Conservation (phyloP, 2,888 invertebrate species). For the Abrostola tripartita region DNA sequence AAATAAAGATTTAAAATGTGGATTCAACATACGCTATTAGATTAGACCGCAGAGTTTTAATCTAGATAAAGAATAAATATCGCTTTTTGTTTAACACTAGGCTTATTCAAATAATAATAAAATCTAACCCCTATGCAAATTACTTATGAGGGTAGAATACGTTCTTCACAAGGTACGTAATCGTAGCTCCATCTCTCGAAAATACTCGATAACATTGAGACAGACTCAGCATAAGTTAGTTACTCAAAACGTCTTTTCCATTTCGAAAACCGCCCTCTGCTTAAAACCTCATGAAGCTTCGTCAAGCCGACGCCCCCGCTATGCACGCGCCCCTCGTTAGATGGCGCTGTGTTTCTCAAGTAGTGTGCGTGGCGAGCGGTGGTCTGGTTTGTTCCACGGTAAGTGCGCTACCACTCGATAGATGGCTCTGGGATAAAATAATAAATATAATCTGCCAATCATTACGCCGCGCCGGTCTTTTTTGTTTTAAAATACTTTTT, state of each 20-base stretch:
- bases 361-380: too few species aligned
- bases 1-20: too few species aligned
- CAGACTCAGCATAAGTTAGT: background rate
- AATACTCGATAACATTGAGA: background rate
- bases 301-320: background rate
- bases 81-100: too few species aligned
- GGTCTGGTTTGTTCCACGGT: background rate
- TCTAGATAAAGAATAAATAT: too few species aligned
- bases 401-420: background rate
- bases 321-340: conserved; percentile 9
- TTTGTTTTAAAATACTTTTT: too few species aligned
- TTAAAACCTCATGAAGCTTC: background rate
- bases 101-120: too few species aligned
- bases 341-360: conserved; percentile 6
- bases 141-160: too few species aligned
- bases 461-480: too few species aligned
- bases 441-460: background rate
- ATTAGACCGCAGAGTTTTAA: too few species aligned
- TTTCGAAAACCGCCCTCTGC: background rate
- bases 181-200: background rate
- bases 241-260: background rate
- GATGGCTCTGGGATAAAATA: conserved; percentile 12
- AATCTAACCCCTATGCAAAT: too few species aligned
- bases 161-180: background rate
- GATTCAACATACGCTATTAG: too few species aligned